phyloP scores from a whole-genome alignment of 1,140 invertebrate species.

The Portunus trituberculatus region DNA sequence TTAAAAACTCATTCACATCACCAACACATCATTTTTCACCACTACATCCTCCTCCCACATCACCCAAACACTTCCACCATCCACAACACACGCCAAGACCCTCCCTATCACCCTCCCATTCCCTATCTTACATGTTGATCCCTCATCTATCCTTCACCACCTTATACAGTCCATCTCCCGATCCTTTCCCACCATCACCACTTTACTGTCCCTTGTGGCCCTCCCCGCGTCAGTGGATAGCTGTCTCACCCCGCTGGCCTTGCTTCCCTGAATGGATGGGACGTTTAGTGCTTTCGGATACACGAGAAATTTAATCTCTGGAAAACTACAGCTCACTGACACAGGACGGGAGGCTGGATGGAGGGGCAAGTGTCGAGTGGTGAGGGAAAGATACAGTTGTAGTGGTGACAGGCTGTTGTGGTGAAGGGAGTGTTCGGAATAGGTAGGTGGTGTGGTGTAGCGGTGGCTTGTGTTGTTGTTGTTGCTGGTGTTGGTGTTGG shows the following conservation, averaged over 20 bases:
- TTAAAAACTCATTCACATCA: too few relatives aligned
- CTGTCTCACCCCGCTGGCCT: background rate
- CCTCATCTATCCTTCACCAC: background rate
- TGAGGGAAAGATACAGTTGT: too few relatives aligned
- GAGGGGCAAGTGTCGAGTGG: too few relatives aligned
- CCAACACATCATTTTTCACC: too few relatives aligned
- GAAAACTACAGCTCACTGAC: background rate
- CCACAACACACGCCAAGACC: background rate
- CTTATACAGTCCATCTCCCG: background rate
- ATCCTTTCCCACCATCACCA: background rate
- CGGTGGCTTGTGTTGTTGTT: background rate
- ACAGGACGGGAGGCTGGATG: background rate
- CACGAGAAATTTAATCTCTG: conserved; percentile 14
- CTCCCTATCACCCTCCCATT: background rate
- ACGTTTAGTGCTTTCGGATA: background rate
- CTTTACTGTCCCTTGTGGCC: background rate
- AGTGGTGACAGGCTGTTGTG: background rate
- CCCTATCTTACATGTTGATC: background rate
- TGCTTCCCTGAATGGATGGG: background rate
- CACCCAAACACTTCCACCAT: background rate
- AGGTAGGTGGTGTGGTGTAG: too few relatives aligned
- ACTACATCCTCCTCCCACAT: background rate
- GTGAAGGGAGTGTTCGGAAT: background rate
- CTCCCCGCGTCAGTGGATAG: background rate
- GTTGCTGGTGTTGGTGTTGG: background rate